phyloP scores from a whole-genome alignment of 2,113 vertebrate species.

The Strigops habroptila region DNA sequence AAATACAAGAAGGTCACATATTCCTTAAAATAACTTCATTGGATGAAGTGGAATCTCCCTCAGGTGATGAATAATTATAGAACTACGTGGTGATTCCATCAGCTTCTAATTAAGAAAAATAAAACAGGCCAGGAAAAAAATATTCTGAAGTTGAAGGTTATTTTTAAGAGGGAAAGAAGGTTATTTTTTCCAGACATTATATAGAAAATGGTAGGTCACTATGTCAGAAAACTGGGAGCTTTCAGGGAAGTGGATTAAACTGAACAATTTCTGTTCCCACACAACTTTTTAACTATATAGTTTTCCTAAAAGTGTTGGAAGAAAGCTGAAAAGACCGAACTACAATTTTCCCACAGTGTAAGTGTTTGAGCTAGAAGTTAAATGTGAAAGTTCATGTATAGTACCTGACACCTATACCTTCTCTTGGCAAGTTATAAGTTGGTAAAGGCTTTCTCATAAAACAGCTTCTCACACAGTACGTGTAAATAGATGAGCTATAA shows the following conservation, averaged over 20 bases:
- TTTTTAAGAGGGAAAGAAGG: neutral
- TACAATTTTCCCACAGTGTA: neutral
- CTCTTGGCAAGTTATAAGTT: neutral
- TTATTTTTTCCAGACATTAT: neutral
- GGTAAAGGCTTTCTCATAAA: neutral
- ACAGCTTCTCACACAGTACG: neutral
- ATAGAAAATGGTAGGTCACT: neutral
- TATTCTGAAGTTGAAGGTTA: conserved; percentile 5
- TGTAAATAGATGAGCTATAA: neutral
- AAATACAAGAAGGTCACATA: neutral
- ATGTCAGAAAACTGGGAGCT: neutral
- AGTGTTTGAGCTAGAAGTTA: neutral
- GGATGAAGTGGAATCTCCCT: neutral
- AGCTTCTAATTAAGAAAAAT: conserved; percentile 54
- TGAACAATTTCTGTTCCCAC: neutral
- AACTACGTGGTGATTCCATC: conserved; percentile 11
- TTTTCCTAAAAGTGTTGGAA: neutral
- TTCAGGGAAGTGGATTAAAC: neutral
- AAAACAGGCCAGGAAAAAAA: conserved; percentile 19
- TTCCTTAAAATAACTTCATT: conserved; percentile 15
- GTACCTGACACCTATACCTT: neutral
- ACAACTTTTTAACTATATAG: neutral
- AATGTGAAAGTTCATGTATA: neutral
- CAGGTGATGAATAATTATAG: conserved; percentile 45
- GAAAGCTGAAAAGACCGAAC: neutral